Conservation (phyloP, 2,797 vertebrate genomes). For the Coilia nasus region DNA sequence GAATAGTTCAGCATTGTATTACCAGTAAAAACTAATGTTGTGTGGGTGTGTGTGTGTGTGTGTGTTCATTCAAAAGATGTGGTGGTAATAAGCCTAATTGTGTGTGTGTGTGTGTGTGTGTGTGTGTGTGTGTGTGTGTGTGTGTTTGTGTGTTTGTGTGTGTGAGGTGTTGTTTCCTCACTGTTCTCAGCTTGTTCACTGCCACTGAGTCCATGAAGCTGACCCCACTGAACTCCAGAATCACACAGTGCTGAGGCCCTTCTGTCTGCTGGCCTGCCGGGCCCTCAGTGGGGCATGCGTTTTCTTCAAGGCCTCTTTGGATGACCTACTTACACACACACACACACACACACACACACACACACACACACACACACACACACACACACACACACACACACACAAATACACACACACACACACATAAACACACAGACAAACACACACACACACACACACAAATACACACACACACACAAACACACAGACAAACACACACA, state of each 20-base stretch:
- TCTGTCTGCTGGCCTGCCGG: slow-evolving; percentile 61
- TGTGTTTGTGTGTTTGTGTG: background rate
- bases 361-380: background rate
- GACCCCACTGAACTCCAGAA: slow-evolving; percentile 80
- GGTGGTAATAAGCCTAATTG: background rate
- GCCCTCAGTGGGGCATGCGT: slow-evolving; percentile 32
- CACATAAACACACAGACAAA: too few relatives aligned
- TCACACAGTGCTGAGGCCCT: slow-evolving; percentile 60
- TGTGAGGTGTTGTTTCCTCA: slow-evolving; percentile 56
- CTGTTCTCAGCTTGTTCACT: slow-evolving; percentile 76
- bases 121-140: slow-evolving; percentile 15
- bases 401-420: too few relatives aligned
- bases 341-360: slow-evolving; percentile 14
- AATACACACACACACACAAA: background rate
- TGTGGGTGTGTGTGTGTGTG: too few relatives aligned
- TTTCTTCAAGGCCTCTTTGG: slow-evolving; percentile 39
- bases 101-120: slow-evolving; percentile 18
- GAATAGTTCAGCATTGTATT: too few relatives aligned
- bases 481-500: background rate
- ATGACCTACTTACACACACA: slow-evolving; percentile 28
- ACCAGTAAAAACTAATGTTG: background rate
- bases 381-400: background rate
- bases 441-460: background rate
- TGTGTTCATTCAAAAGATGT: too few relatives aligned
- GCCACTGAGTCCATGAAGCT: slow-evolving; percentile 82